phyloP scores from a whole-genome alignment of 2,888 invertebrate genomes.

The Zelleria hepariella region DNA sequence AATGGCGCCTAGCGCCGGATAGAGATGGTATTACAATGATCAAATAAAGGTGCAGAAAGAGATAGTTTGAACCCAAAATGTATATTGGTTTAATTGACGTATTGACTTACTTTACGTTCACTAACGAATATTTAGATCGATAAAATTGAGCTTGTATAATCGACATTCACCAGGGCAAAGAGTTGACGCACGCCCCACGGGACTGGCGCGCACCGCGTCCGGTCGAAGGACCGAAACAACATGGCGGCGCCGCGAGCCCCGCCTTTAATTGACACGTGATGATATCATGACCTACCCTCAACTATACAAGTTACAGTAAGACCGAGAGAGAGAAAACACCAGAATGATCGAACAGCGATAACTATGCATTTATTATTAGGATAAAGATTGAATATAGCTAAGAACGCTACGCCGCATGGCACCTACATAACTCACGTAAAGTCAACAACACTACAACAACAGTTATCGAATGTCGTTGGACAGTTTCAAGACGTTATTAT shows the following conservation, averaged over 20 bases:
- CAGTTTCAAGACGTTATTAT: constrained; percentile 35
- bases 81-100: constrained; percentile 55
- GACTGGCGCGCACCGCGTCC: neutral
- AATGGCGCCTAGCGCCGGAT: neutral
- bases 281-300: constrained; percentile 60
- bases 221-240: neutral
- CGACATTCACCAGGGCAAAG: constrained; percentile 32
- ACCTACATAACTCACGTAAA: constrained; percentile 62
- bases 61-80: constrained; percentile 20
- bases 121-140: constrained; percentile 44
- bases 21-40: neutral
- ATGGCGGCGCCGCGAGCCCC: constrained; percentile 20
- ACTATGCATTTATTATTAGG: constrained; percentile 34
- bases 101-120: constrained; percentile 57
- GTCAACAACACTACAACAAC: constrained; percentile 43
- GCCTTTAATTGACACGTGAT: constrained; percentile 62
- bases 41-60: constrained; percentile 10
- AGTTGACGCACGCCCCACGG: neutral
- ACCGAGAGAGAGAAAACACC: constrained; percentile 50
- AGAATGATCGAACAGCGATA: constrained; percentile 55
- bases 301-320: constrained; percentile 45
- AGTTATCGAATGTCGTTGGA: constrained; percentile 37
- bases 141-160: constrained; percentile 69
- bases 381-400: constrained; percentile 55
- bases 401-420: constrained; percentile 42